Conservation (phyloP, 2,888 invertebrate genomes). For the Idaea dimidiata region DNA sequence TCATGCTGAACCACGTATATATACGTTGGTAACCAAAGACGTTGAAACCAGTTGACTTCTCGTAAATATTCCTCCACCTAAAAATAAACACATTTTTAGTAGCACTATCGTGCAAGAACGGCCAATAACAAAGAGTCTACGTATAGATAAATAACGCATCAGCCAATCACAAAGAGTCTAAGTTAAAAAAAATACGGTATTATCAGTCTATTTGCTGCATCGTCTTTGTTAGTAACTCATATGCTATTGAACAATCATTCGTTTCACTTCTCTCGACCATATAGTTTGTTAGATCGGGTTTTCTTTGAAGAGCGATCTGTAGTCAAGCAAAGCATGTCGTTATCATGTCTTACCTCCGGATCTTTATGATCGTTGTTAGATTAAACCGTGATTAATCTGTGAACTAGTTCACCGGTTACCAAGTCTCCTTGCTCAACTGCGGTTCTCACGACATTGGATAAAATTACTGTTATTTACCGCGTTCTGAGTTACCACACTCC, state of each 20-base stretch:
- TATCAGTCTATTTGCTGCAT: too few species aligned
- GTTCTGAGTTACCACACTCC: constrained; percentile 28
- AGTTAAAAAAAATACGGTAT: too few species aligned
- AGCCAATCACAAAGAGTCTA: too few species aligned
- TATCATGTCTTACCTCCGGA: constrained; percentile 57
- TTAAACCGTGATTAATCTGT: constrained; percentile 61
- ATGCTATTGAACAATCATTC: too few species aligned
- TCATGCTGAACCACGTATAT: not conserved
- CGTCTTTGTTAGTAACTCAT: too few species aligned
- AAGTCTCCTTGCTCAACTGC: constrained; percentile 56
- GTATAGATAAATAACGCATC: too few species aligned
- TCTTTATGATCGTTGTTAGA: constrained; percentile 66
- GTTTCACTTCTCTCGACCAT: not conserved
- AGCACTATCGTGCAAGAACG: too few species aligned
- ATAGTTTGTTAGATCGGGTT: constrained; percentile 5
- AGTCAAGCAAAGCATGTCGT: constrained; percentile 33
- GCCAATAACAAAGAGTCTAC: too few species aligned
- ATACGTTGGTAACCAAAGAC: not conserved
- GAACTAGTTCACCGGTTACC: constrained; percentile 65
- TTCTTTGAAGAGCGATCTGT: constrained; percentile 1
- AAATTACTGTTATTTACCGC: constrained; percentile 68
- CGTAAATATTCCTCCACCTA: too few species aligned
- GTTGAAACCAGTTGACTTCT: too few species aligned
- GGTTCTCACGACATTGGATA: constrained; percentile 76
- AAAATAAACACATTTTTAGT: too few species aligned